Conservation (phyloP, 2,797 vertebrate genomes). For the Holocentrus rufus region DNA sequence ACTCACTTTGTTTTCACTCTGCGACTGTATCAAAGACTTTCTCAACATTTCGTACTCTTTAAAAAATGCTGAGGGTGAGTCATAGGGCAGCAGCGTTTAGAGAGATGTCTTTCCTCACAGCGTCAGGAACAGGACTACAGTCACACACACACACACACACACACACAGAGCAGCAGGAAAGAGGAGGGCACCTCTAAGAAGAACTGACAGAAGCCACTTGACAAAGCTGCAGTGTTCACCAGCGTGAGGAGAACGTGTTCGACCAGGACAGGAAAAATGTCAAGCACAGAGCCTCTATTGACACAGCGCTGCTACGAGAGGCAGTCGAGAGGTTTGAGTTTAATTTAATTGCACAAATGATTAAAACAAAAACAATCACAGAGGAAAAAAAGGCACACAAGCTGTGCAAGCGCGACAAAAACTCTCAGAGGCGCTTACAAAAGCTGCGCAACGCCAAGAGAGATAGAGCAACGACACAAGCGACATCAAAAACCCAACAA, state of each 20-base stretch:
- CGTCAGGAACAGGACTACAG: not conserved
- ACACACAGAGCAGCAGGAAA: not conserved
- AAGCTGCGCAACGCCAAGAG: no score
- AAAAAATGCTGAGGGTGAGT: constrained; percentile 8
- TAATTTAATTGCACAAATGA: not conserved
- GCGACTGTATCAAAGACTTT: not conserved
- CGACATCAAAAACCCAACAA: not conserved
- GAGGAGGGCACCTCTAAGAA: not conserved
- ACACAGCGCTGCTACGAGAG: not conserved
- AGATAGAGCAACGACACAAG: no score
- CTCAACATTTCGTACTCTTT: not conserved
- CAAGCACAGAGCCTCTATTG: constrained; percentile 16
- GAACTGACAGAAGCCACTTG: not conserved
- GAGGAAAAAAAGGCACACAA: not conserved
- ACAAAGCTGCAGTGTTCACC: constrained; percentile 38
- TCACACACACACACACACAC: not conserved
- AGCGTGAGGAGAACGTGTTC: not conserved
- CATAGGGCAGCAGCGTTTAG: not conserved
- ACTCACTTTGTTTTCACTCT: constrained; percentile 6
- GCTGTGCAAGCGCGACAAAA: no score
- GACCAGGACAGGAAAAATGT: not conserved
- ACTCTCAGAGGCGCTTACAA: no score
- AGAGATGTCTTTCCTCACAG: constrained; percentile 10
- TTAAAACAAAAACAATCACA: not conserved
- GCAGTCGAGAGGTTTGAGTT: not conserved